These are phyloP conservation scores for Drosophila limbata DNA, from an alignment of 2,888 invertebrate genomes.

Conservation along the genomic window DNA sequence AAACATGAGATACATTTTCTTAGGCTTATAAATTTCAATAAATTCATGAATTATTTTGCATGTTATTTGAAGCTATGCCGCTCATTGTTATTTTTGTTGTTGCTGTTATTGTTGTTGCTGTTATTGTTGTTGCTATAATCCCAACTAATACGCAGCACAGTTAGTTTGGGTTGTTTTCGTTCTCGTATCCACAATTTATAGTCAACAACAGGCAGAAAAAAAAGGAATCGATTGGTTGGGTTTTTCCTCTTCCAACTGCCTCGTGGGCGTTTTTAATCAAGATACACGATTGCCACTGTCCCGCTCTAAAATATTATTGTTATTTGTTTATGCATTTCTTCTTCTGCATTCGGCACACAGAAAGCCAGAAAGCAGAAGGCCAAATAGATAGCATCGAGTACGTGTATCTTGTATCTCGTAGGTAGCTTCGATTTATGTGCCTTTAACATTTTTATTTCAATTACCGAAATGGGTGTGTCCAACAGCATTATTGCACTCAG, in stretches of 20 bases:
- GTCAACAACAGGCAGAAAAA: conserved; percentile 16
- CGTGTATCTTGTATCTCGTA: conserved; percentile 24
- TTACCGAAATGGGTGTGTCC: conserved; percentile 56
- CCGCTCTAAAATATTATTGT: conserved; percentile 62
- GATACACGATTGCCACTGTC: conserved; percentile 51
- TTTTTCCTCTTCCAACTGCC: conserved; percentile 19
- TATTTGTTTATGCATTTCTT: conserved; percentile 57
- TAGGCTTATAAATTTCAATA: conserved; percentile 76
- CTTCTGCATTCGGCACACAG: conserved; percentile 12
- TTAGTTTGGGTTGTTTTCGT: conserved; percentile 34
- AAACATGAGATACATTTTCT: conserved; percentile 41
- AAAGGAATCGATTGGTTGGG: conserved; percentile 48
- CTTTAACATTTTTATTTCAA: conserved; percentile 57
- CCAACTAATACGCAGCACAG: conserved; percentile 63
- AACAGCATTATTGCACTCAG: conserved; percentile 34
- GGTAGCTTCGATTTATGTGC: conserved; percentile 48
- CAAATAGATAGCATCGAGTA: not conserved
- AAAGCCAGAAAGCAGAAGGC: conserved; percentile 4
- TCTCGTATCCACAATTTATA: conserved; percentile 49
- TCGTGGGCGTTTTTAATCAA: conserved; percentile 68
- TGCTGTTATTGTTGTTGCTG: conserved; percentile 16
- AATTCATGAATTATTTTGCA: conserved; percentile 78
- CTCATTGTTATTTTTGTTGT: conserved; percentile 26
- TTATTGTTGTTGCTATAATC: conserved; percentile 47
- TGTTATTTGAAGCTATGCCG: conserved; percentile 40